phyloP scores from a whole-genome alignment of 2,797 vertebrate species.

The Leptatherina wallacei region DNA sequence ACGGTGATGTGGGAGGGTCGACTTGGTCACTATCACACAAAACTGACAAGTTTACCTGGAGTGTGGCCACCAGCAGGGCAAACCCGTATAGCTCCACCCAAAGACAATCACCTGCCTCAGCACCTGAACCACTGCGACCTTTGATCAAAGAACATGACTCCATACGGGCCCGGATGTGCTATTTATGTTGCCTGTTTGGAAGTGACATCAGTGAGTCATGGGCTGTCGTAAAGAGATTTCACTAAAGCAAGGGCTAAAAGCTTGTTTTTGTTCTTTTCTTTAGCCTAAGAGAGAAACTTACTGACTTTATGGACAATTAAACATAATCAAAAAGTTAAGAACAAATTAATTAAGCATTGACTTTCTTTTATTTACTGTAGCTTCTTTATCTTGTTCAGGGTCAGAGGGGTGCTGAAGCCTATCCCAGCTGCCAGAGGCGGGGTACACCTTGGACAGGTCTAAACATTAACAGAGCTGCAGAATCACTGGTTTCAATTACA shows the following conservation, averaged over 20 bases:
- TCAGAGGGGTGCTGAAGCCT: not conserved
- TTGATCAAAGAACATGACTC: conserved; percentile 60
- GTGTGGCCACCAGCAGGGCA: conserved; percentile 18
- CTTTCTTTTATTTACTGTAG: not conserved
- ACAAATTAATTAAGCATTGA: not conserved
- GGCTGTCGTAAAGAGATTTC: conserved; percentile 16
- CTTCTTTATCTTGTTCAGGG: not conserved
- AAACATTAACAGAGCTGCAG: not conserved
- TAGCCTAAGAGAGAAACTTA: not conserved
- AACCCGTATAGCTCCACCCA: conserved; percentile 57
- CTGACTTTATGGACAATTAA: not conserved
- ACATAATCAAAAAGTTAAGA: not conserved
- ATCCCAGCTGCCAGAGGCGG: not conserved
- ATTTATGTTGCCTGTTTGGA: conserved; percentile 45
- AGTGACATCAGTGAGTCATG: conserved; percentile 21
- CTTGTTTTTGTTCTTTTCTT: not conserved
- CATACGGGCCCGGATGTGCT: conserved; percentile 25
- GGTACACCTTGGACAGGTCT: not conserved
- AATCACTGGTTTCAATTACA: not conserved
- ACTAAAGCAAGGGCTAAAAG: not conserved
- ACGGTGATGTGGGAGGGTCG: conserved; percentile 49
- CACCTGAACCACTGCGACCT: conserved; percentile 70
- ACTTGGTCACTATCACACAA: conserved; percentile 48
- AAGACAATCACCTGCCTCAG: conserved; percentile 56
- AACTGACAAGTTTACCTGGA: conserved; percentile 44